These are phyloP conservation scores for Drosophila pegasa DNA, from an alignment of 2,888 invertebrate genomes.

Conservation along the genomic window DNA sequence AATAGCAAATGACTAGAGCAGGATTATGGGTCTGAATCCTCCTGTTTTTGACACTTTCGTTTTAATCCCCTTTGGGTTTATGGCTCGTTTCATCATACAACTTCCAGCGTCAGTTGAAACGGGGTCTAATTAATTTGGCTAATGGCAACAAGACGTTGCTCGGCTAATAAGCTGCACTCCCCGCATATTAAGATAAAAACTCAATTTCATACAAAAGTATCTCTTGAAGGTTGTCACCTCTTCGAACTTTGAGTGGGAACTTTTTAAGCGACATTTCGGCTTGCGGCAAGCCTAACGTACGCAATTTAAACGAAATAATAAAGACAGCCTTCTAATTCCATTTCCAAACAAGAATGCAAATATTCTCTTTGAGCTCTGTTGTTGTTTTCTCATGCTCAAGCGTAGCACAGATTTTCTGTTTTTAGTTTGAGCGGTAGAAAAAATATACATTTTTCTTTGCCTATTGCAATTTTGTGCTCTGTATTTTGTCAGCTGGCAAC, in stretches of 20 bases:
- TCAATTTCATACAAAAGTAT: not conserved
- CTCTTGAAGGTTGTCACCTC: not conserved
- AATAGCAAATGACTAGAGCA: constrained; percentile 14
- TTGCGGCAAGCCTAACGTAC: not conserved
- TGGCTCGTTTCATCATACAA: constrained; percentile 30
- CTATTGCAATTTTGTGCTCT: constrained; percentile 36
- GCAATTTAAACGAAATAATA: constrained; percentile 10
- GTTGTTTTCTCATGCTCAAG: not conserved
- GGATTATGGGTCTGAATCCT: constrained; percentile 43
- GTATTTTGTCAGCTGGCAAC: constrained; percentile 48
- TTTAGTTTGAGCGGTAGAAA: not conserved
- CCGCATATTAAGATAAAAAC: constrained; percentile 1
- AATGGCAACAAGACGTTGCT: constrained; percentile 4
- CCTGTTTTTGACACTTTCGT: constrained; percentile 23
- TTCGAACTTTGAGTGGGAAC: not conserved
- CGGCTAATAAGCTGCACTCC: not conserved
- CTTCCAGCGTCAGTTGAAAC: constrained; percentile 26
- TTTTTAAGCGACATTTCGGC: not conserved
- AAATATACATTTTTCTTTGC: constrained; percentile 18
- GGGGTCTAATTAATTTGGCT: constrained; percentile 19
- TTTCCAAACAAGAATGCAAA: constrained; percentile 1
- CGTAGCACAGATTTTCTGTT: constrained; percentile 12
- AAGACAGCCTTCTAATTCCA: not conserved
- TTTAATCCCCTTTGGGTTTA: constrained; percentile 13
- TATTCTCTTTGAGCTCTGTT: not conserved